Evolutionary conservation across 2,888 invertebrate genomes (phyloP), one percentile per base, ranked within the genome.

Genomic region (Hololepta plana): DNA sequence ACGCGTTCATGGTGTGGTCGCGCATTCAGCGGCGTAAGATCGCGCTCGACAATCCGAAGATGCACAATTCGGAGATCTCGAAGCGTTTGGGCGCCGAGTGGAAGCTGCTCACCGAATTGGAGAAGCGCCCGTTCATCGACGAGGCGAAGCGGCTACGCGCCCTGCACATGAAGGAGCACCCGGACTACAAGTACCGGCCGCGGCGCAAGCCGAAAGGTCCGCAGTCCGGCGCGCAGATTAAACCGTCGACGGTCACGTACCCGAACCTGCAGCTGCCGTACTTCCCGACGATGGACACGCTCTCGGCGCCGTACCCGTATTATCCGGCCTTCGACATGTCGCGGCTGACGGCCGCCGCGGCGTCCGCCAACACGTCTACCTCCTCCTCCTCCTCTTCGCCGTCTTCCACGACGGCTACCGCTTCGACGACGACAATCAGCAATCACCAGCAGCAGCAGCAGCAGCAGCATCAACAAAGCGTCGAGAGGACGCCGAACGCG

Each of bases 1-100:
- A 93, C 59, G 91, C 93, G 0, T 93, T 93, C 58, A 93, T 93
- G 90, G 91, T 85, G 15, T 91, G 91, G 91, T 88, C 90, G 4
- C 60, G 90, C 20, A 75, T 87, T 20, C 88, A 91, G 53, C 62
- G 91, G 9, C 67, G 87, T 28, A 85, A 88, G 55, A 91, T 93
- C 45, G 87, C 91, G 2, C 71, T 82, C 55, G 88, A 91, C 42
- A 90, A 91, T 50, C 91, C 91, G 40, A 91, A 80, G 53, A 81
- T 82, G 82, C 82, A 82, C 53, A 82, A 82, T 42, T 79, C 79
- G 0, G 81, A 82, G 51, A 91, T 93, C 35, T 85, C 84, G 12
- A 93, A 91, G 50, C 63, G 85, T 8, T 61, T 91, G 22, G 91
- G 91, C 0, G 84, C 84, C 4, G 88, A 90, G 50, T 93, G 93